phyloP scores from a whole-genome alignment of 2,797 vertebrate genomes.

The Hoplostethus atlanticus region DNA sequence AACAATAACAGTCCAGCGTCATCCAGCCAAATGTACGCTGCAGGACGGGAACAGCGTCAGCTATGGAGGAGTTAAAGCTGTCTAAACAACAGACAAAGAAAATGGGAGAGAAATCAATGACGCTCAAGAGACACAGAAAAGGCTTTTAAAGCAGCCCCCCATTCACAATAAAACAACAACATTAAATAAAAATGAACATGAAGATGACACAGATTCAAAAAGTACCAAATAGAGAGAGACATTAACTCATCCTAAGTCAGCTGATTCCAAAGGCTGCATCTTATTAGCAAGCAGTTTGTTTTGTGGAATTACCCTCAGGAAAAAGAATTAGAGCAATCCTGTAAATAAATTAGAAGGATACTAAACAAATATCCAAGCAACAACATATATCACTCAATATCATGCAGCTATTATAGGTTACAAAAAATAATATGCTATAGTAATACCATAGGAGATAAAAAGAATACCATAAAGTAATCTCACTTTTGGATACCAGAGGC shows the following conservation, averaged over 20 bases:
- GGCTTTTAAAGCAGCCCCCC: background rate
- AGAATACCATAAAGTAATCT: constrained; percentile 10
- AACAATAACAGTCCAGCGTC: constrained; percentile 41
- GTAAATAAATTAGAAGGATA: background rate
- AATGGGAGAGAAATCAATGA: background rate
- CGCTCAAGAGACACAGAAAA: background rate
- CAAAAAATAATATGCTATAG: background rate
- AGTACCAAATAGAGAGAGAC: background rate
- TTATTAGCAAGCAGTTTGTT: background rate
- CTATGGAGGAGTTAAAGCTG: constrained; percentile 31
- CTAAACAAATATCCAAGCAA: background rate
- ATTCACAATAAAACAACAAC: background rate
- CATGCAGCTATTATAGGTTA: too few species aligned
- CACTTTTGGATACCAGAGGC: too few species aligned
- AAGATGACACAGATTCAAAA: background rate
- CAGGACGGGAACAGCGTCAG: constrained; percentile 12
- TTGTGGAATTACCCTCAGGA: background rate
- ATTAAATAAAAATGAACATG: constrained; percentile 4
- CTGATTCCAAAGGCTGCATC: constrained; percentile 4
- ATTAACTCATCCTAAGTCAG: constrained; percentile 18
- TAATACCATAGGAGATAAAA: constrained; percentile 11
- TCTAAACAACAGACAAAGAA: constrained; percentile 29
- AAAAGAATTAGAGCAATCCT: background rate
- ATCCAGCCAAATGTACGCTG: constrained; percentile 6
- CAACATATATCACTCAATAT: too few species aligned